Conservation (phyloP, 2,113 vertebrate species). For the Tylochromis polylepis region DNA sequence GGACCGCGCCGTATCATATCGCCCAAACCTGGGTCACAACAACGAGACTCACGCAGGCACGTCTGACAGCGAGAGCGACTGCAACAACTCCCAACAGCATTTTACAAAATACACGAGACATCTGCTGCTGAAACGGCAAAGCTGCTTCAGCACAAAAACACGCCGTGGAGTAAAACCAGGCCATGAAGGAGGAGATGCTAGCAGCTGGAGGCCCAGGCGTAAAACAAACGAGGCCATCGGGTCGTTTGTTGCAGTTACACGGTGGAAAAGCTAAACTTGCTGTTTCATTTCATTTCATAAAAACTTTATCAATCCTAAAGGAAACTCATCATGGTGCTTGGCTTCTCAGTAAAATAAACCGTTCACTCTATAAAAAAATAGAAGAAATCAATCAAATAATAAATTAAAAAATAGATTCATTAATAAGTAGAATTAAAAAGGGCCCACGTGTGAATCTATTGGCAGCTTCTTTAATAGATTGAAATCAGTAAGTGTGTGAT, state of each 20-base stretch:
- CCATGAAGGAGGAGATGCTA: neutral
- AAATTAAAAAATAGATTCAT: neutral
- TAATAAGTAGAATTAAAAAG: neutral
- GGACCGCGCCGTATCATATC: neutral
- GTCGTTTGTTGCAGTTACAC: no score
- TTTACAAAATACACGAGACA: no score
- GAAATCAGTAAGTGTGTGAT: neutral
- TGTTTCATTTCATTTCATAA: neutral
- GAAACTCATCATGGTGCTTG: neutral
- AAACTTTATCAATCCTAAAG: neutral
- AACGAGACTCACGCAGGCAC: neutral
- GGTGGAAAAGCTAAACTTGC: no score
- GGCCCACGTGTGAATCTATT: accelerated
- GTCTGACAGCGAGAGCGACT: neutral
- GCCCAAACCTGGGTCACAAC: neutral
- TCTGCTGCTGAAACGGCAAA: neutral
- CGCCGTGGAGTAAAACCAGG: accelerated
- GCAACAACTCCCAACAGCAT: neutral
- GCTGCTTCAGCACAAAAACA: neutral
- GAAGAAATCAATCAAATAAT: neutral
- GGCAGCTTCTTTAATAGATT: neutral
- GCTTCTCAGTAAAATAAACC: neutral
- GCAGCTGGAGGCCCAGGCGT: no score
- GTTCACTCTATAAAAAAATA: neutral
- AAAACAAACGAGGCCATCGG: no score